phyloP scores from a whole-genome alignment of 92 coral and sea anemone species.

The Porites lobata region DNA sequence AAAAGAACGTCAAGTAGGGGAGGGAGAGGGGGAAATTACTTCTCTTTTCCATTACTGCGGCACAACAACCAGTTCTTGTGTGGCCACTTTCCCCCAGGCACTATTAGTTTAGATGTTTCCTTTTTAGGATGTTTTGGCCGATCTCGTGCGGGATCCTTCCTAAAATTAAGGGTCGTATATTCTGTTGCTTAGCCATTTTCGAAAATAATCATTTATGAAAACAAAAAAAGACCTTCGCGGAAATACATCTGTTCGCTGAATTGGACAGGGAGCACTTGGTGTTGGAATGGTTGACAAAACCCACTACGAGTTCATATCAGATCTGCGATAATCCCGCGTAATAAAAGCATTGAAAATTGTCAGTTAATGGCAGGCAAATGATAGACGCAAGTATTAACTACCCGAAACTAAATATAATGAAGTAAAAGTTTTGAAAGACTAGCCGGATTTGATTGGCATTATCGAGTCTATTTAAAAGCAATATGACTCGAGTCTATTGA shows the following conservation, averaged over 20 bases:
- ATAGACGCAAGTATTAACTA: not conserved
- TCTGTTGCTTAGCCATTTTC: not conserved
- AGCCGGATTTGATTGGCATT: not conserved
- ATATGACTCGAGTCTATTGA: not conserved
- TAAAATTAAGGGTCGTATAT: not conserved
- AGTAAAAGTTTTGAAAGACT: too few relatives aligned
- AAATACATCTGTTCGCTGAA: not conserved
- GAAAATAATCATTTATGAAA: too few relatives aligned
- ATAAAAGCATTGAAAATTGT: not conserved
- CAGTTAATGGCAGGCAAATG: not conserved
- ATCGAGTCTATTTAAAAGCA: not conserved
- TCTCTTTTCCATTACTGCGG: too few relatives aligned
- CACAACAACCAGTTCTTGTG: too few relatives aligned
- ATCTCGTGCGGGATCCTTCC: too few relatives aligned
- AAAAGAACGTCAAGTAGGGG: too few relatives aligned
- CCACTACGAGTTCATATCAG: not conserved
- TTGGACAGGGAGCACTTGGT: not conserved
- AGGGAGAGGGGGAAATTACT: too few relatives aligned
- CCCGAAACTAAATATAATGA: not conserved
- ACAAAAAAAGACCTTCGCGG: not conserved
- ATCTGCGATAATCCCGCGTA: not conserved
- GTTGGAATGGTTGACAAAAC: not conserved
- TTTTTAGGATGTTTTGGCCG: too few relatives aligned
- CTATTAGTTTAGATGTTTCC: too few relatives aligned
- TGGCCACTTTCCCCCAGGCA: too few relatives aligned